Evolutionary conservation across 2,113 vertebrate species (phyloP).

Genomic region (Ophthalmolycus amberensis): DNA sequence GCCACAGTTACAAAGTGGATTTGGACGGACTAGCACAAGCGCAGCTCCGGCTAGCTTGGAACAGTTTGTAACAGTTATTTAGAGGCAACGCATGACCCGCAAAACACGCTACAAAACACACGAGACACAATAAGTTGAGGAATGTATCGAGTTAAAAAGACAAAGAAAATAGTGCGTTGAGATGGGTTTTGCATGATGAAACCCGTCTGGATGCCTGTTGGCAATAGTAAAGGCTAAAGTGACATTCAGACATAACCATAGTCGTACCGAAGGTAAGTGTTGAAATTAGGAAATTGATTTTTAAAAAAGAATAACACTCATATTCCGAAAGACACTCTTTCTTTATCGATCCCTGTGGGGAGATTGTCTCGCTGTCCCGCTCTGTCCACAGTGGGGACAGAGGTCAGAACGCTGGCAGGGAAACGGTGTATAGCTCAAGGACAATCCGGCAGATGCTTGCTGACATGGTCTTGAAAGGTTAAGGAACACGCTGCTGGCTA

Average conservation of each 20-base stretch:
- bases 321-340: not conserved
- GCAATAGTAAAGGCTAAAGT: not conserved
- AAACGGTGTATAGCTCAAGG: slow-evolving; percentile 33
- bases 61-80: not conserved
- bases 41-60: not conserved
- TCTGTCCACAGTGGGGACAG: slow-evolving; percentile 13
- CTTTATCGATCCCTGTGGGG: slow-evolving; percentile 23
- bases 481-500: slow-evolving; percentile 54
- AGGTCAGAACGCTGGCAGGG: slow-evolving; percentile 15
- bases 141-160: not conserved
- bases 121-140: too few relatives aligned
- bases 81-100: not conserved
- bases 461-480: slow-evolving; percentile 54
- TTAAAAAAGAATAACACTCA: not conserved
- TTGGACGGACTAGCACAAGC: slow-evolving; percentile 13
- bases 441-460: slow-evolving; percentile 35
- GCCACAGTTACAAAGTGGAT: slow-evolving; percentile 13
- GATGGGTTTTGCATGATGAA: not conserved
- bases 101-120: not conserved
- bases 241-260: not conserved
- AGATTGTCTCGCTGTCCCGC: not conserved
- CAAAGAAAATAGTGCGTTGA: not conserved
- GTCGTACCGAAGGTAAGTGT: not conserved
- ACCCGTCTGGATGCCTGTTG: not conserved
- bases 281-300: slow-evolving; percentile 1